phyloP scores from a whole-genome alignment of 2,797 vertebrate species.

The Arnoldichthys spilopterus region DNA sequence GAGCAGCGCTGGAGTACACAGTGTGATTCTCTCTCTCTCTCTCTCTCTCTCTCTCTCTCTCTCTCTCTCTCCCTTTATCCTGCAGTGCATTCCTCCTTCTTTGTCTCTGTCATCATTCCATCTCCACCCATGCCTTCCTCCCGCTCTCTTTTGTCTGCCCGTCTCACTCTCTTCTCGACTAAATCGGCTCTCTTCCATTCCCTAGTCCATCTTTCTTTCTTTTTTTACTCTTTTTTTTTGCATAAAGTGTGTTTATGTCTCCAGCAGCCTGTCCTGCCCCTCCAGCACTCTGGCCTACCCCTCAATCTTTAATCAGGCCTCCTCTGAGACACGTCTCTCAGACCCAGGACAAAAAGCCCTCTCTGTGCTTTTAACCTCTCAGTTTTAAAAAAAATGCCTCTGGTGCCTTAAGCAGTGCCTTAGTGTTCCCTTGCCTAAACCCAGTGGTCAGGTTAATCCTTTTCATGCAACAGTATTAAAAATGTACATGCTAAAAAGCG shows the following conservation, averaged over 20 bases:
- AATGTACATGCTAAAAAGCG: no score
- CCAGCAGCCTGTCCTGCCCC: conserved; percentile 4
- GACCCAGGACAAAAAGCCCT: not conserved
- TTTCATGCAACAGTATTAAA: no score
- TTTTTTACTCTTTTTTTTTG: not conserved
- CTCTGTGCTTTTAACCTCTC: not conserved
- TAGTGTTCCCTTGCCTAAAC: no score
- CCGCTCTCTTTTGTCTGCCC: conserved; percentile 24
- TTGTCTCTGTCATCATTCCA: not conserved
- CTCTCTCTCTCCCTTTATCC: conserved; percentile 17
- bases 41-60: conserved; percentile 1
- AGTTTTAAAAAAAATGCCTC: not conserved
- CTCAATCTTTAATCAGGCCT: not conserved
- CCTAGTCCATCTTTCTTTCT: conserved; percentile 10
- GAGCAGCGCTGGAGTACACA: conserved; percentile 66
- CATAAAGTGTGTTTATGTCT: conserved; percentile 3
- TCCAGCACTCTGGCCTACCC: not conserved
- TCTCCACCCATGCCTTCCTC: not conserved
- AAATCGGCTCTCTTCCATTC: conserved; percentile 37
- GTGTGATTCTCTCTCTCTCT: conserved; percentile 34
- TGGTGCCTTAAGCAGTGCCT: not conserved
- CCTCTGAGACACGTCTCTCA: conserved; percentile 13
- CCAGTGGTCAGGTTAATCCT: no score
- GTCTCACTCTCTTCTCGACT: not conserved
- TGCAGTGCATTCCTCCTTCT: not conserved